These are phyloP conservation scores for Enteromius trimaculatus DNA, from an alignment of 2,797 vertebrate species.

Conservation along the genomic window DNA sequence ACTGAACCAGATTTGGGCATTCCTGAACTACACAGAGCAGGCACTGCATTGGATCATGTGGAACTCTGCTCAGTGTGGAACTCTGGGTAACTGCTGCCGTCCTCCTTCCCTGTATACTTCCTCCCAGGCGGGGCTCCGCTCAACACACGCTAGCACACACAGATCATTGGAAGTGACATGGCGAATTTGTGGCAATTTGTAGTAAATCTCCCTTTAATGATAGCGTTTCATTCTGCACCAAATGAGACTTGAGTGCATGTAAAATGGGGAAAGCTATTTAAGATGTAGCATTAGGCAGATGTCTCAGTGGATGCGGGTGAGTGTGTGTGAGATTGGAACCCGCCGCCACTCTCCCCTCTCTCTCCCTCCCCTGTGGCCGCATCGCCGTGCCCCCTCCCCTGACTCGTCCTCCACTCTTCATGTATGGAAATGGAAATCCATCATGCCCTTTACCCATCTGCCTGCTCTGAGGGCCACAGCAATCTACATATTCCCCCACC, in stretches of 20 bases:
- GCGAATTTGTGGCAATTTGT: conserved; percentile 97
- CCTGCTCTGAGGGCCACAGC: conserved; percentile 72
- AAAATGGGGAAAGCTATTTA: conserved; percentile 87
- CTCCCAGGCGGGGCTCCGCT: conserved; percentile 56
- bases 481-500: conserved; percentile 75
- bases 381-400: conserved; percentile 49
- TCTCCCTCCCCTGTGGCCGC: conserved; percentile 61
- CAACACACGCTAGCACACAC: conserved; percentile 78
- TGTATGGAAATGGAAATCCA: conserved; percentile 88
- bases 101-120: conserved; percentile 59
- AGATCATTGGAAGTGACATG: conserved; percentile 96
- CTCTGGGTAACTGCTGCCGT: conserved; percentile 12
- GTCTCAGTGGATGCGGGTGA: conserved; percentile 70
- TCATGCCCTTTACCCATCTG: conserved; percentile 77
- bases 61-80: neutral
- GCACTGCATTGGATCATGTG: neutral
- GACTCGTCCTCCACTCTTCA: conserved; percentile 65
- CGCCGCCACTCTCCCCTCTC: conserved; percentile 57
- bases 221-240: conserved; percentile 84
- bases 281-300: conserved; percentile 86
- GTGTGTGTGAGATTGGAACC: conserved; percentile 79
- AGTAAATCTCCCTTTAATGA: conserved; percentile 97
- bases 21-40: neutral
- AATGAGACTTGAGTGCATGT: conserved; percentile 90
- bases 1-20: neutral